Percentiles rank a stretch among this genome's conserved stretches.
Evolutionary conservation across 2,888 invertebrate genomes (phyloP).

Genomic region (Cheilosia impressa): DNA sequence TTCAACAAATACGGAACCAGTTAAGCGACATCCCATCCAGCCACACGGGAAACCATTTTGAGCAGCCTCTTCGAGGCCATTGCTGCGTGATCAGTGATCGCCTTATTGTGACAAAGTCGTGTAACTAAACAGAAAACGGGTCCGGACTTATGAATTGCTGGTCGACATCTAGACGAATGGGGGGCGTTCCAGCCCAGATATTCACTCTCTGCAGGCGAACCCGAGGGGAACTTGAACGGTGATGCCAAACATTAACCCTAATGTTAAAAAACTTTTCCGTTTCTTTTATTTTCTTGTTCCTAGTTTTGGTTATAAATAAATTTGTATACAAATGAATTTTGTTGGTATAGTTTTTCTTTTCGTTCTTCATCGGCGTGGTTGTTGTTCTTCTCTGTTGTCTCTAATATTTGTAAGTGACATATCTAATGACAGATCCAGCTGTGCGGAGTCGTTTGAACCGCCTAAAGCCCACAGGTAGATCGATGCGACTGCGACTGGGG

Average conservation of each 20-base stretch:
- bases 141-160: constrained; percentile 33
- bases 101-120: constrained; percentile 65
- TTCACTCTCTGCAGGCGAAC: constrained; percentile 56
- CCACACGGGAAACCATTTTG: constrained; percentile 48
- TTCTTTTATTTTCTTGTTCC: constrained; percentile 25
- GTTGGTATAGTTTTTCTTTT: constrained; percentile 42
- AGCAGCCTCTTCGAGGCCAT: constrained; percentile 48
- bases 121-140: constrained; percentile 43
- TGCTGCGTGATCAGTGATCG: constrained; percentile 53
- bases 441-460: constrained; percentile 69
- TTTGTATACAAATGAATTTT: constrained; percentile 65
- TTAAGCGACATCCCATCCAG: constrained; percentile 17
- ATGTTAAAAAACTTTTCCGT: constrained; percentile 20
- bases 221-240: constrained; percentile 49
- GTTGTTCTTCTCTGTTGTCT: constrained; percentile 58
- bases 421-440: constrained; percentile 83
- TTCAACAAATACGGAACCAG: constrained; percentile 78
- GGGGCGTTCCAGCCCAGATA: constrained; percentile 55
- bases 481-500: constrained; percentile 14
- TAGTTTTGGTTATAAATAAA: constrained; percentile 45
- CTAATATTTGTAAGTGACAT: constrained; percentile 77
- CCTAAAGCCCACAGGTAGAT: constrained; percentile 57
- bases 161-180: constrained; percentile 44
- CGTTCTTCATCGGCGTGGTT: constrained; percentile 14
- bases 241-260: constrained; percentile 30